Evolutionary conservation across 2,888 invertebrate genomes (phyloP).

Genomic region (Lordiphosa fenestrarum): DNA sequence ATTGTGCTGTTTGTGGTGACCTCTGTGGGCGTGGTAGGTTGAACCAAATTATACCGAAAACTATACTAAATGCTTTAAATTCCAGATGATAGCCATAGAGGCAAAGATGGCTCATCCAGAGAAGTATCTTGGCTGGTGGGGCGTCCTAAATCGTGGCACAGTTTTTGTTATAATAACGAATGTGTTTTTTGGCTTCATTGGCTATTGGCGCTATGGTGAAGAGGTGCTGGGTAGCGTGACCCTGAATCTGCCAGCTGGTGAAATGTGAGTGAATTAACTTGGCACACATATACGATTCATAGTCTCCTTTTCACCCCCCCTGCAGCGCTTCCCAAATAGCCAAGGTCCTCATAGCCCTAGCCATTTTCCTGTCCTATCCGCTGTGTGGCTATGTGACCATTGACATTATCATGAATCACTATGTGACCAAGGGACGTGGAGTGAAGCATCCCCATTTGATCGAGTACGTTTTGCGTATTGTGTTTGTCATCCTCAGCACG

Average conservation of each 20-base stretch:
- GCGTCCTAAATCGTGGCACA: conserved; percentile 93
- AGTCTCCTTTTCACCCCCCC: conserved; percentile 54
- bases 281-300: not conserved
- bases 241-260: conserved; percentile 87
- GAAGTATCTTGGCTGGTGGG: conserved; percentile 92
- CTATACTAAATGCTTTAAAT: not conserved
- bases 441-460: conserved; percentile 5
- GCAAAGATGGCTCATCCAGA: conserved; percentile 94
- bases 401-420: conserved; percentile 89
- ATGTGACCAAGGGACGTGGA: conserved; percentile 5
- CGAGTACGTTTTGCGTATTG: conserved; percentile 28
- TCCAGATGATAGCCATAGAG: conserved; percentile 92
- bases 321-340: conserved; percentile 88
- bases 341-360: conserved; percentile 88
- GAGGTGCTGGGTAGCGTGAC: conserved; percentile 88
- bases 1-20: conserved; percentile 94
- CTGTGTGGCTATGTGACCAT: conserved; percentile 97
- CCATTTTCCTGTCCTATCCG: conserved; percentile 94
- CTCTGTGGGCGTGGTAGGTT: conserved; percentile 87
- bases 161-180: conserved; percentile 88
- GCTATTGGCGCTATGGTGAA: conserved; percentile 85
- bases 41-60: not conserved
- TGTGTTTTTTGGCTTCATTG: conserved; percentile 90
- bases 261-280: conserved; percentile 82
- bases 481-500: conserved; percentile 26